Conservation (phyloP, 1,140 invertebrate genomes). For the Drosophila watanabei region DNA sequence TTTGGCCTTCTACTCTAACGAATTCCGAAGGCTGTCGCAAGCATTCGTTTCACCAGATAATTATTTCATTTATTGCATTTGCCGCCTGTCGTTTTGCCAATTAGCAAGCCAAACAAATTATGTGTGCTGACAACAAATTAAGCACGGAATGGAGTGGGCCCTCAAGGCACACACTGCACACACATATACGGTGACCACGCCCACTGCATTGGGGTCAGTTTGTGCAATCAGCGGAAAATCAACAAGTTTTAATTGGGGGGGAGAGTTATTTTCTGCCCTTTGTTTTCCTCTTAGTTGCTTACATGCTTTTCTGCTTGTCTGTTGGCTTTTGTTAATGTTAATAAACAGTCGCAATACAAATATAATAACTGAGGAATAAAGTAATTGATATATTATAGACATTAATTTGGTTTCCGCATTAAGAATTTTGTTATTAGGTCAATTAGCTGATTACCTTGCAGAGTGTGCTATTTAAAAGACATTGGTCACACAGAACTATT, state of each 20-base stretch:
- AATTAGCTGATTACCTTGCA: no score
- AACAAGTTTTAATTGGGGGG: conserved; percentile 39
- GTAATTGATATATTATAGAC: neutral
- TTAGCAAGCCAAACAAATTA: conserved; percentile 68
- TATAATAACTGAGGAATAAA: neutral
- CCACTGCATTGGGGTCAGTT: conserved; percentile 41
- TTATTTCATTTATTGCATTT: conserved; percentile 69
- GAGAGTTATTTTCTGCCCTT: neutral
- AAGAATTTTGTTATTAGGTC: no score
- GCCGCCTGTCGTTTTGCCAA: conserved; percentile 57
- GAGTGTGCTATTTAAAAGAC: neutral
- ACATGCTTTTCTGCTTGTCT: neutral
- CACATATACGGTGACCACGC: neutral
- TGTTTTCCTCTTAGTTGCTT: conserved; percentile 1
- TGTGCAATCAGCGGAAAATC: conserved; percentile 49
- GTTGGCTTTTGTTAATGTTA: neutral
- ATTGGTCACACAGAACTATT: no score
- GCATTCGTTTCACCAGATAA: conserved; percentile 54
- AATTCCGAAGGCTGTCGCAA: conserved; percentile 24
- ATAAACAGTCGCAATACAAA: neutral
- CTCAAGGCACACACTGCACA: conserved; percentile 4
- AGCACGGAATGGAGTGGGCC: conserved; percentile 9
- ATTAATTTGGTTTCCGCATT: neutral
- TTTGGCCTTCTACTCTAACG: conserved; percentile 1
- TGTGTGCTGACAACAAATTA: conserved; percentile 26